These are phyloP conservation scores for Hyperopisus bebe DNA, from an alignment of 2,113 vertebrate genomes.

Conservation along the genomic window DNA sequence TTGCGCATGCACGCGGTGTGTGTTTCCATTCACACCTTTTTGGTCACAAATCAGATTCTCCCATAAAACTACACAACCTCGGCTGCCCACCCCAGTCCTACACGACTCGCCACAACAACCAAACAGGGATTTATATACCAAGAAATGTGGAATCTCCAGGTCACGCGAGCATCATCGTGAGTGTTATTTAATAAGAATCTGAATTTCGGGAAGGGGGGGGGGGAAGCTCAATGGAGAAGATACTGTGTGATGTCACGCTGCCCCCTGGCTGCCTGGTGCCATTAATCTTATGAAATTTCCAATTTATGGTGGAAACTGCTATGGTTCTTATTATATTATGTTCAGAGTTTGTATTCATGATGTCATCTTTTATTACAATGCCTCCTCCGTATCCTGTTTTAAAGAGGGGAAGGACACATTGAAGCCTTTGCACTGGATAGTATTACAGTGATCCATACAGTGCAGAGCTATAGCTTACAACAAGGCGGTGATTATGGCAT, in stretches of 20 bases:
- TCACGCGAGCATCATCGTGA: neutral
- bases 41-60: neutral
- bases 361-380: conserved; percentile 13
- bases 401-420: neutral
- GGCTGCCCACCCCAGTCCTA: neutral
- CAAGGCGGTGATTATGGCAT: neutral
- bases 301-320: neutral
- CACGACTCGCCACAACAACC: neutral
- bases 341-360: neutral
- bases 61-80: neutral
- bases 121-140: neutral
- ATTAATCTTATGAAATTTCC: conserved; percentile 9
- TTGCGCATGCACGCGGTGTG: neutral
- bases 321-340: conserved; percentile 13
- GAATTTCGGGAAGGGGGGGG: neutral
- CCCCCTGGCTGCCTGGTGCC: neutral
- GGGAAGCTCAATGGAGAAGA: neutral
- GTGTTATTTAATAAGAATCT: neutral
- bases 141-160: neutral
- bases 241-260: neutral
- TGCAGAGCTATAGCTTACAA: neutral
- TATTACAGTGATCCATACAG: neutral
- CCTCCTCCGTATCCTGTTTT: neutral
- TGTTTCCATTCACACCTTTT: neutral
- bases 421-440: neutral